Percentiles rank a stretch among this genome's conserved stretches.
phyloP scores from a whole-genome alignment of 2,888 invertebrate species.

The Operophtera brumata region DNA sequence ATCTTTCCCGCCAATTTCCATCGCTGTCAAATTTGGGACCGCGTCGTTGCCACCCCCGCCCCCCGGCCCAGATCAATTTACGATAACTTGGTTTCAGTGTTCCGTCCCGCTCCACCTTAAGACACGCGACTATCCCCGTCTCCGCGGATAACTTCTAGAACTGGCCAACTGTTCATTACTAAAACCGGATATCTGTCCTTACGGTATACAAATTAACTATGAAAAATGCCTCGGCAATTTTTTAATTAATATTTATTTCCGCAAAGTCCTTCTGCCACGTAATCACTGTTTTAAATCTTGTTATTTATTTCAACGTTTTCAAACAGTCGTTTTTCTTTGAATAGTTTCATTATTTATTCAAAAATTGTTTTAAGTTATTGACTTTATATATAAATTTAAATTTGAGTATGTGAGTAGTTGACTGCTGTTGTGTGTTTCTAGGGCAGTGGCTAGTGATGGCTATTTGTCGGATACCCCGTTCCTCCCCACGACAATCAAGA shows the following conservation, averaged over 20 bases:
- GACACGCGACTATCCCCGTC: conserved; percentile 69
- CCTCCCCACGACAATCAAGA: conserved; percentile 39
- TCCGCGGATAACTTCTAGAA: conserved; percentile 75
- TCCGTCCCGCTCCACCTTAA: conserved; percentile 78
- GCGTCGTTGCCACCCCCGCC: conserved; percentile 54
- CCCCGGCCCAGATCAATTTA: conserved; percentile 76
- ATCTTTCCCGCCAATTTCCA: conserved; percentile 80
- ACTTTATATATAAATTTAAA: no score
- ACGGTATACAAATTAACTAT: conserved; percentile 27
- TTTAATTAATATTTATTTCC: conserved; percentile 23
- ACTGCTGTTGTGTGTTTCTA: conserved; percentile 9
- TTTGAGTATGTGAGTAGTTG: not conserved
- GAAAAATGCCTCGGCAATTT: conserved; percentile 20
- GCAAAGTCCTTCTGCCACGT: conserved; percentile 4
- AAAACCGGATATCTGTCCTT: conserved; percentile 52
- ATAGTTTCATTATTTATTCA: not conserved
- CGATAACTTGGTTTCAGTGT: conserved; percentile 74
- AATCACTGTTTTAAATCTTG: conserved; percentile 17
- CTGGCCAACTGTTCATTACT: conserved; percentile 54
- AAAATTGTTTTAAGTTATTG: not conserved
- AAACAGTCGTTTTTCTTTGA: not conserved
- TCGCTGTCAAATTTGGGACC: conserved; percentile 79
- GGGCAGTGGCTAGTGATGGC: conserved; percentile 18
- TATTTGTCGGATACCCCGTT: conserved; percentile 45
- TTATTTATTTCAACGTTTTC: conserved; percentile 1